A percentile compares a stretch with the other conserved stretches of the same genome.
Evolutionary conservation across 2,888 invertebrate species (phyloP).

Genomic region (Spisula subtruncata): DNA sequence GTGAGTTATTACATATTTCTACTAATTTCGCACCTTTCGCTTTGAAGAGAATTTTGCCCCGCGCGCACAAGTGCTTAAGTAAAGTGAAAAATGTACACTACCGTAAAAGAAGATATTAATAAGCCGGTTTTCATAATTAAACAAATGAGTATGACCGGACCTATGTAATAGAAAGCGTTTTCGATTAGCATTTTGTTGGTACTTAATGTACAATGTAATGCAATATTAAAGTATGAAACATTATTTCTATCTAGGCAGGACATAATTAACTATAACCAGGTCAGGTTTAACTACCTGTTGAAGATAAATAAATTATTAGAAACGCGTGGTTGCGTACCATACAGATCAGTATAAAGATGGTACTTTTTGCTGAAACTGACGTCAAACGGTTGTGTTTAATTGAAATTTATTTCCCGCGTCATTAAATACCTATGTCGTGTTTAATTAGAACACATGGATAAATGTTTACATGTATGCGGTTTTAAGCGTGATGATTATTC

Average conservation of each 20-base stretch:
- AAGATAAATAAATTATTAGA: slow-evolving; percentile 20
- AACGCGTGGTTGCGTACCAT: neutral
- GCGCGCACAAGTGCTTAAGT: neutral
- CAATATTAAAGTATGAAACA: neutral
- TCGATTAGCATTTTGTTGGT: slow-evolving; percentile 5
- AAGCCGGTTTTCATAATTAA: slow-evolving; percentile 22
- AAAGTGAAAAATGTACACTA: slow-evolving; percentile 25
- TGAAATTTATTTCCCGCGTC: neutral
- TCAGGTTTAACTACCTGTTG: slow-evolving; percentile 9
- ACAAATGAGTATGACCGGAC: neutral
- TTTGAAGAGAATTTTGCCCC: slow-evolving; percentile 30
- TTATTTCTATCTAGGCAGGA: neutral
- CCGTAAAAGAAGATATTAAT: slow-evolving; percentile 18
- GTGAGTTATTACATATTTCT: slow-evolving; percentile 23
- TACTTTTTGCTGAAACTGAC: neutral
- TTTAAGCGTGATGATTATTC: too few species aligned
- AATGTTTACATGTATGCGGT: neutral
- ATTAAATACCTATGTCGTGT: neutral
- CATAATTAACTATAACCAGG: neutral
- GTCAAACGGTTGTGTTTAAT: neutral
- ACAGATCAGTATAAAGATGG: neutral
- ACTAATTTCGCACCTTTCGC: slow-evolving; percentile 41
- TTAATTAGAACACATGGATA: neutral
- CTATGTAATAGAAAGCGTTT: neutral
- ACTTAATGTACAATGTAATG: neutral